Conservation (phyloP, 2,888 invertebrate species). For the Eurois occulta region DNA sequence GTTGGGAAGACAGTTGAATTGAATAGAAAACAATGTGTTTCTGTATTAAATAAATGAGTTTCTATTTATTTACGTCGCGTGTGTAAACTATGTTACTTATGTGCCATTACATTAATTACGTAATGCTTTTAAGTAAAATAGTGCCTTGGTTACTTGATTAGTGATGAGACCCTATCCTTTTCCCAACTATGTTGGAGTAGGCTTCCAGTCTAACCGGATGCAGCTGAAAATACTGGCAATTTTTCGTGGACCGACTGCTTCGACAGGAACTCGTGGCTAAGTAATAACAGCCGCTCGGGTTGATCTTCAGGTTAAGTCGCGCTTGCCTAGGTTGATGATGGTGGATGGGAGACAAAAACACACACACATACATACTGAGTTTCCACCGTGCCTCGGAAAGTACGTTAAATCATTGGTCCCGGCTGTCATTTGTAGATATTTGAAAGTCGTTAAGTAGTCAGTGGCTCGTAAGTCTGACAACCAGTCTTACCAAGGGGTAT, state of each 20-base stretch:
- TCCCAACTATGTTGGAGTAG: not conserved
- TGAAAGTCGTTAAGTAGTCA: no score
- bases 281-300: no score
- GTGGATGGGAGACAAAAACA: no score
- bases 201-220: no score
- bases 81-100: not conserved
- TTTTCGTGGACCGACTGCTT: not conserved
- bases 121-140: not conserved
- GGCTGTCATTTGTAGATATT: no score
- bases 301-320: no score
- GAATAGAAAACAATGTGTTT: slow-evolving; percentile 63
- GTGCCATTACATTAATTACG: not conserved
- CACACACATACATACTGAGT: no score
- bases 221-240: not conserved
- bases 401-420: no score
- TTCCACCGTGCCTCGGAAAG: no score
- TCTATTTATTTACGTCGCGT: slow-evolving; percentile 1
- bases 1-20: slow-evolving; percentile 54
- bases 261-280: not conserved
- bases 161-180: not conserved
- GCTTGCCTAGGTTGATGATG: no score
- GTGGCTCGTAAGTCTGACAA: no score
- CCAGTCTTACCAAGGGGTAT: no score
- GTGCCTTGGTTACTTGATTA: not conserved
- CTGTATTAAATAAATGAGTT: slow-evolving; percentile 31